A percentile compares a stretch with the other conserved stretches of the same genome.
These are phyloP conservation scores for Sebastes nivosus DNA, from an alignment of 2,797 vertebrate species.

Conservation along the genomic window DNA sequence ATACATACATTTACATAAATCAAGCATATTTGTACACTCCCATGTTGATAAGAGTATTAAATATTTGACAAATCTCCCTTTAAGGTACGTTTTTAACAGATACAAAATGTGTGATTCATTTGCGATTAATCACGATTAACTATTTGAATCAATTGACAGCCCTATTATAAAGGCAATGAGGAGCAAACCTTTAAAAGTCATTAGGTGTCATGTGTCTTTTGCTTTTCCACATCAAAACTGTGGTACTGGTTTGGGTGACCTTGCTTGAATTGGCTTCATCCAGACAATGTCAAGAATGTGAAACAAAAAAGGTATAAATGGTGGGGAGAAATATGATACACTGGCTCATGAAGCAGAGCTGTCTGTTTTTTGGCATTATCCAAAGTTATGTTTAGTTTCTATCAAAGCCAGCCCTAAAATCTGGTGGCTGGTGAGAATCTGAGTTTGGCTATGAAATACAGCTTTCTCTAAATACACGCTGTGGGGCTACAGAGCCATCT, in stretches of 20 bases:
- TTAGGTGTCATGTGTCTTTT: not conserved
- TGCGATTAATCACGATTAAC: no score
- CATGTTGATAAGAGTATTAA: no score
- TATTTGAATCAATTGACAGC: no score
- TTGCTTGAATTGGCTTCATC: constrained; percentile 1
- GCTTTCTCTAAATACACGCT: constrained; percentile 4
- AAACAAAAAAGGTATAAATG: constrained; percentile 6
- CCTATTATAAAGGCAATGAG: not conserved
- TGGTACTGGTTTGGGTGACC: not conserved
- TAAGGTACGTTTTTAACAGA: no score
- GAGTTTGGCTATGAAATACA: constrained; percentile 18
- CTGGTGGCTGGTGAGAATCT: not conserved
- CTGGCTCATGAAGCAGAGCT: not conserved
- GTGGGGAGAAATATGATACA: not conserved
- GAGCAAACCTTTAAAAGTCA: not conserved
- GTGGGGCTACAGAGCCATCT: constrained; percentile 9
- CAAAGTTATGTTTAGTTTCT: constrained; percentile 7
- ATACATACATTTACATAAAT: no score
- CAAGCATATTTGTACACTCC: no score
- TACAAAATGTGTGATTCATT: no score
- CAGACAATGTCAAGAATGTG: constrained; percentile 12
- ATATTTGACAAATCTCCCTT: no score
- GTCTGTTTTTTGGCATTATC: not conserved
- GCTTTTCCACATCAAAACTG: not conserved
- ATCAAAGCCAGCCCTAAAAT: constrained; percentile 1